Conservation (phyloP, 2,113 vertebrate genomes). For the Rhagologus leucostigma region DNA sequence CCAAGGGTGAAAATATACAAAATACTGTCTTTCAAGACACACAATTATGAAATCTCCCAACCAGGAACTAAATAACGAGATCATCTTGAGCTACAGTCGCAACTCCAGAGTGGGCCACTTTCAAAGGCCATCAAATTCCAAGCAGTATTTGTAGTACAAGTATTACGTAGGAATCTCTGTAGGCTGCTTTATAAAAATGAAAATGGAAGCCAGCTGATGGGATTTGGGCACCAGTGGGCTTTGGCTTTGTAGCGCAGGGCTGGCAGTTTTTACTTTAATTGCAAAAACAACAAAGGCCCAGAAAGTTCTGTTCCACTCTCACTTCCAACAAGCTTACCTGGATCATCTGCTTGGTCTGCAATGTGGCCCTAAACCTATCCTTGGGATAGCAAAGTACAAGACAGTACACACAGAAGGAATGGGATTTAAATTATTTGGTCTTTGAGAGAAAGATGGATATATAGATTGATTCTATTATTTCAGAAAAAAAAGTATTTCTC, state of each 20-base stretch:
- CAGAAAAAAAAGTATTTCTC: background rate
- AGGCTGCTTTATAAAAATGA: background rate
- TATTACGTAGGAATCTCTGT: background rate
- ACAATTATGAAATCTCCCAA: background rate
- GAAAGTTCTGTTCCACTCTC: background rate
- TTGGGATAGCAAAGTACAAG: background rate
- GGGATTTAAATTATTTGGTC: background rate
- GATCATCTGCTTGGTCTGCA: background rate
- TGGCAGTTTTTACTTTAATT: background rate
- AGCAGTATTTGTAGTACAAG: background rate
- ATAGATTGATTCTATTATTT: background rate
- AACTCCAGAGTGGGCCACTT: background rate
- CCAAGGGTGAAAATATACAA: background rate
- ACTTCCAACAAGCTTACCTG: background rate
- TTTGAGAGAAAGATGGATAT: background rate
- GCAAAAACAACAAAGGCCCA: background rate
- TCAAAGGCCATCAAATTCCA: background rate
- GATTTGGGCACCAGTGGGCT: background rate
- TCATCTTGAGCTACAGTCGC: background rate
- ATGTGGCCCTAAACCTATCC: background rate
- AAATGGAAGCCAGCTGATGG: background rate
- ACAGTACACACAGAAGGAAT: background rate
- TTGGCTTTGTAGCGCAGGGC: background rate
- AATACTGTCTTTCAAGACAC: background rate
- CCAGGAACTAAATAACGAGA: background rate